These are phyloP conservation scores for Eugnorisma glareosa DNA, from an alignment of 2,888 invertebrate species.

Conservation along the genomic window DNA sequence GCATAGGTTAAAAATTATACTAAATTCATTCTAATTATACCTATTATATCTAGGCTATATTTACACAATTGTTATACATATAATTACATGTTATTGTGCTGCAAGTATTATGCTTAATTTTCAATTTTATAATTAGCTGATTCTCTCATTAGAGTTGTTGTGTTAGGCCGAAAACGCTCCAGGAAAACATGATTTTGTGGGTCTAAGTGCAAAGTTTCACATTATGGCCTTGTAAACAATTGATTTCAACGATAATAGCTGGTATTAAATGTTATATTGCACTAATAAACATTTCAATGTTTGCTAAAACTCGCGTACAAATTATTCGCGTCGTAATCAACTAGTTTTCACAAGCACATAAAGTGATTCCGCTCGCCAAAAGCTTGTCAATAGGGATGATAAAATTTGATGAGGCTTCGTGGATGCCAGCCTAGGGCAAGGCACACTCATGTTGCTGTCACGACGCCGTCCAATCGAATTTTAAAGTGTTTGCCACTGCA, in stretches of 20 bases:
- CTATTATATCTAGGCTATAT: conserved; percentile 33
- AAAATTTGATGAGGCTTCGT: conserved; percentile 84
- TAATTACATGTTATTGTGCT: conserved; percentile 47
- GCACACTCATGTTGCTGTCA: conserved; percentile 81
- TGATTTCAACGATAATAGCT: conserved; percentile 9
- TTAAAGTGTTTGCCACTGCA: conserved; percentile 68
- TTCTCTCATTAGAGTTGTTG: conserved; percentile 25
- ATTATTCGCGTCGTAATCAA: conserved; percentile 36
- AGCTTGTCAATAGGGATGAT: conserved; percentile 85
- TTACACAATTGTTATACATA: conserved; percentile 48
- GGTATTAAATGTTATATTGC: conserved; percentile 4
- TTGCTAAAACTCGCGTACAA: neutral
- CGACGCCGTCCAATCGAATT: conserved; percentile 72
- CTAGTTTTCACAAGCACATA: conserved; percentile 71
- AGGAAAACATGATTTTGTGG: neutral
- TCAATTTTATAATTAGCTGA: conserved; percentile 15
- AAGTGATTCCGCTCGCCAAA: conserved; percentile 82
- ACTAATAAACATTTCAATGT: conserved; percentile 24
- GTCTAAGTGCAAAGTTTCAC: neutral
- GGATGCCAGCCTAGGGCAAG: conserved; percentile 67
- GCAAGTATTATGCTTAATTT: conserved; percentile 36
- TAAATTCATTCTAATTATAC: neutral
- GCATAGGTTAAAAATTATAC: neutral
- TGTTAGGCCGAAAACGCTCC: conserved; percentile 19
- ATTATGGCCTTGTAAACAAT: neutral